A percentile compares a stretch with the other conserved stretches of the same genome.
Evolutionary conservation across 2,113 vertebrate genomes (phyloP).

Genomic region (Euleptes europaea): DNA sequence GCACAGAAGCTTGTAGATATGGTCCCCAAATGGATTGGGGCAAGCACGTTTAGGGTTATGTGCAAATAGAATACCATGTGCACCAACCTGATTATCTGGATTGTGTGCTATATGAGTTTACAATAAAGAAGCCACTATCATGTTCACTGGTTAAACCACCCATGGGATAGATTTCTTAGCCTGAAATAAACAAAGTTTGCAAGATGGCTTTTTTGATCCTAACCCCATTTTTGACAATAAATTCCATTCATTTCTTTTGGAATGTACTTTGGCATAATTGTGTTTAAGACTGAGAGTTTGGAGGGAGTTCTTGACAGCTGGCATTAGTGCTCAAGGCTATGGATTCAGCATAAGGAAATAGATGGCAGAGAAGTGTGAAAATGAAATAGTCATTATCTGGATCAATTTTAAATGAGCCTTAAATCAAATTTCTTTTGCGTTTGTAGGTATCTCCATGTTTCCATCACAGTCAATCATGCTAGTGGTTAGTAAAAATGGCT

Average conservation of each 20-base stretch:
- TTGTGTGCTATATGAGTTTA: background rate
- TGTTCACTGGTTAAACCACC: background rate
- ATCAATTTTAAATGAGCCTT: background rate
- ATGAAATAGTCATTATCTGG: background rate
- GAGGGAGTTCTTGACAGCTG: background rate
- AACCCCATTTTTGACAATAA: background rate
- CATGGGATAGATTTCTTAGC: background rate
- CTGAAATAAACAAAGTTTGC: background rate
- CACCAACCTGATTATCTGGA: background rate
- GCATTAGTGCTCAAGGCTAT: background rate
- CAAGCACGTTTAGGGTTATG: background rate
- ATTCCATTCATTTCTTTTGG: conserved; percentile 1
- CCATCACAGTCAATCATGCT: background rate
- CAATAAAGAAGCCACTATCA: background rate
- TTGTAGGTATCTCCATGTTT: background rate
- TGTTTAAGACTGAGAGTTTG: background rate
- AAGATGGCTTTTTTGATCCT: background rate
- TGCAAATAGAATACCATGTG: background rate
- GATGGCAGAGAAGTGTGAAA: background rate
- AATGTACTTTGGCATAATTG: conserved; percentile 1
- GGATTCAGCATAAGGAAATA: background rate
- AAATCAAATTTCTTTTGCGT: background rate
- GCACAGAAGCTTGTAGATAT: background rate
- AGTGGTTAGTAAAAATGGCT: background rate
- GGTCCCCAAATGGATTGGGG: background rate